These are phyloP conservation scores for Cyrtonyx montezumae DNA, from an alignment of 2,113 vertebrate species.

Conservation along the genomic window DNA sequence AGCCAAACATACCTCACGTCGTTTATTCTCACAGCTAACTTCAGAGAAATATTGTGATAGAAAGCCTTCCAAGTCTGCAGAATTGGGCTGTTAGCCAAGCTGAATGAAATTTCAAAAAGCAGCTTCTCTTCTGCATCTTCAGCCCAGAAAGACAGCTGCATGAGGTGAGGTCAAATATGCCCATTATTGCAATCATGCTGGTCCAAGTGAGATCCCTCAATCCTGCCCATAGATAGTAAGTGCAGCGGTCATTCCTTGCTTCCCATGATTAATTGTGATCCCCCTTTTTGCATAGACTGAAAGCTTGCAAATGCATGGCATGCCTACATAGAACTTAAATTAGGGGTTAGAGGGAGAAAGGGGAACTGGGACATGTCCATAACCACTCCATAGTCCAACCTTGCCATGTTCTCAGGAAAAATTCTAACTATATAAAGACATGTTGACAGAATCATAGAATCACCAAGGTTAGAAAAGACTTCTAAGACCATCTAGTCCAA, in stretches of 20 bases:
- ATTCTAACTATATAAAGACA: neutral
- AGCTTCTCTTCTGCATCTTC: neutral
- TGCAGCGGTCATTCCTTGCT: neutral
- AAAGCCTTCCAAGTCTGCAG: conserved; percentile 56
- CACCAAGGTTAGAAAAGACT: too few species aligned
- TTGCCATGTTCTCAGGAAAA: neutral
- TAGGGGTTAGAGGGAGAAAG: neutral
- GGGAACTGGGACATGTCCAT: neutral
- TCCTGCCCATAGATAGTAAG: neutral
- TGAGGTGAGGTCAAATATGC: neutral
- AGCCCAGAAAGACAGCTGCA: conserved; percentile 2
- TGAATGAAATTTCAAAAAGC: conserved; percentile 28
- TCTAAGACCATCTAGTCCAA: too few species aligned
- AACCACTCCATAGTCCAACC: neutral
- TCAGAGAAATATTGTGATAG: conserved; percentile 64
- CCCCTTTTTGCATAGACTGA: neutral
- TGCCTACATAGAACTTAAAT: neutral
- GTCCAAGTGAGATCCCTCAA: neutral
- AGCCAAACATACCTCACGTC: conserved; percentile 45
- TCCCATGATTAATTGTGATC: neutral
- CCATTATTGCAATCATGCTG: neutral
- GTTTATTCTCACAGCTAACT: conserved; percentile 57
- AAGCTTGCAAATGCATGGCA: neutral
- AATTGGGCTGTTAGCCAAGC: conserved; percentile 46
- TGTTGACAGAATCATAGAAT: neutral